Evolutionary conservation across 1,140 invertebrate species (phyloP), one percentile per base, ranked within the genome.

Genomic region (Patella vulgata): DNA sequence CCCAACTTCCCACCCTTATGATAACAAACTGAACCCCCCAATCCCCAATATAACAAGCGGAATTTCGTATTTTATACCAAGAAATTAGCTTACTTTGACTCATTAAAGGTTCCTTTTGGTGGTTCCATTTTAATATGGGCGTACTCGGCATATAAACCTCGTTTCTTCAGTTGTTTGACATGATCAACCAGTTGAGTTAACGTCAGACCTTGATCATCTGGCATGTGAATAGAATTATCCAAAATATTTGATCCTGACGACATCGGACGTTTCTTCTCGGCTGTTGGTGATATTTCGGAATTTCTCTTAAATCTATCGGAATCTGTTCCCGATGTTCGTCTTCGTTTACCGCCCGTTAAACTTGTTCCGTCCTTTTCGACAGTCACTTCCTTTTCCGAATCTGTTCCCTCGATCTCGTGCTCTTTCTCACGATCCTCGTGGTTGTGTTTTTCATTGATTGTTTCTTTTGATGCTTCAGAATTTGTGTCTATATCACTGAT

Each of bases 81-180:
- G n/a, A n/a, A n/a, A n/a, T 36, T 36, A 8, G 72, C 72, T 75
- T 73, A 86, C 85, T 81, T 85, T 39, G 84, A 82, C 33, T 68
- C 67, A 51, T 77, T 73, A 70, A 86, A 86, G 39, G 93, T 92
- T 62, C 94, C 95, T 56, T 90, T 89, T 14, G 92, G 92, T 57
- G 91, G 90, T 74, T 92, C 88, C 63, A 89, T 87, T 74, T 92
- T 90, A 57, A 98, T 94, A 70, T 94, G 91, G 19, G 89, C 87
- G 74, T 87, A 87, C 81, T 98, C 95, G 57, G 85, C 88, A 87
- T 81, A 90, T 81, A 98, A 87, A 1, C 94, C 95, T 54, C 89
- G 87, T 33, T 91, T 88, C 36, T 93, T 92, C 48, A 89, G 89
- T 30, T 88, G 86, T 48, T 89, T 87, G 5, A 95, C 88, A 78